A percentile compares a stretch with the other conserved stretches of the same genome.
These are phyloP conservation scores for Oxygymnocypris stewartii DNA, from an alignment of 2,113 vertebrate species.

Conservation along the genomic window DNA sequence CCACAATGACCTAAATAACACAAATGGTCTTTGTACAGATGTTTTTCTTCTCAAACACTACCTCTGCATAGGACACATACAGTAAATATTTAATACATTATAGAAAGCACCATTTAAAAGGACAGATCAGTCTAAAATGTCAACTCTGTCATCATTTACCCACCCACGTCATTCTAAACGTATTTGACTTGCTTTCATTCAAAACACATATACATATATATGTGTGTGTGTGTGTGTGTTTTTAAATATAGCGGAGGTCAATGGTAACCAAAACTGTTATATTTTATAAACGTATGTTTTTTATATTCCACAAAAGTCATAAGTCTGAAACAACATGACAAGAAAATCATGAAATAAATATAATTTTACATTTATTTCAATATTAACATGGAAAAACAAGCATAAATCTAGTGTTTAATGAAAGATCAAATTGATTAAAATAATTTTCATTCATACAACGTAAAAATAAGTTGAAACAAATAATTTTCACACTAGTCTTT, in stretches of 20 bases:
- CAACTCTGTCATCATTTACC: background rate
- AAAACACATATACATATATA: no score
- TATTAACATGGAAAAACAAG: background rate
- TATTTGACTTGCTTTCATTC: background rate
- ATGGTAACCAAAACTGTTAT: background rate
- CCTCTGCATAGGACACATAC: background rate
- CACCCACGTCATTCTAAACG: background rate
- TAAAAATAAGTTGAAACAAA: background rate
- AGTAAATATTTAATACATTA: background rate
- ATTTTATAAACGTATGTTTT: background rate
- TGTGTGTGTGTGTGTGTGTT: no score
- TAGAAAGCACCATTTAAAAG: background rate
- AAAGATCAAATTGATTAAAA: background rate
- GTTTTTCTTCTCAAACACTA: background rate
- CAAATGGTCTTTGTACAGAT: background rate
- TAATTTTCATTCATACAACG: background rate
- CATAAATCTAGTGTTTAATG: background rate
- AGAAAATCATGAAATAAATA: background rate
- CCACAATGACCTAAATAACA: slow-evolving; percentile 4
- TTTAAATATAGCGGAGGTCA: background rate
- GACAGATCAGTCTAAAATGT: background rate
- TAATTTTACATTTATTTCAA: background rate
- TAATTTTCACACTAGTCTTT: background rate
- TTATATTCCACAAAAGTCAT: background rate
- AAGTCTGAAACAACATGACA: background rate